Conservation (phyloP, 2,797 vertebrate genomes). For the Coccyzus lansbergi region DNA sequence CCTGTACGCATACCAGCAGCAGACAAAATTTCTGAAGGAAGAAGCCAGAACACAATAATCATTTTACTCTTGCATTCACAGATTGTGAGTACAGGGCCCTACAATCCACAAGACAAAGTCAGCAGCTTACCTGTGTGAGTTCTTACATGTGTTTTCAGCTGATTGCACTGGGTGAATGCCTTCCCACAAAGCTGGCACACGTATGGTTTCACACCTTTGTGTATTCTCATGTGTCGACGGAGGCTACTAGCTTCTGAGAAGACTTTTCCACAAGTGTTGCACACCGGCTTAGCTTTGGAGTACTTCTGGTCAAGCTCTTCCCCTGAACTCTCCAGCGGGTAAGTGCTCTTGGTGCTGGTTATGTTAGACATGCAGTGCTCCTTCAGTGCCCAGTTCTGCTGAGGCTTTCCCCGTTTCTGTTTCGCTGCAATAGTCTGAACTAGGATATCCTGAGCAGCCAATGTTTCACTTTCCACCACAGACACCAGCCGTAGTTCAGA, state of each 20-base stretch:
- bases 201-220: slow-evolving; percentile 95
- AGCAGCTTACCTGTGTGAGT: slow-evolving; percentile 92
- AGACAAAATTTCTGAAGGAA: background rate
- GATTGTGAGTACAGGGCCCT: background rate
- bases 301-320: slow-evolving; percentile 80
- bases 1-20: accelerated
- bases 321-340: slow-evolving; percentile 66
- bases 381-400: slow-evolving; percentile 75
- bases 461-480: slow-evolving; percentile 75
- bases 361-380: slow-evolving; percentile 80
- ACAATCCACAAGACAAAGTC: background rate
- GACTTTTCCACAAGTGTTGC: slow-evolving; percentile 89
- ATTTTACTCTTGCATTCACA: background rate
- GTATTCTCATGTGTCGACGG: slow-evolving; percentile 95
- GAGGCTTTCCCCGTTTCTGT: slow-evolving; percentile 77
- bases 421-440: slow-evolving; percentile 68
- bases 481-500: slow-evolving; percentile 71
- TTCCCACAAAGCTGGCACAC: slow-evolving; percentile 95
- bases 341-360: slow-evolving; percentile 71
- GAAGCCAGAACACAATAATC: background rate
- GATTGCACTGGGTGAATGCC: slow-evolving; percentile 95
- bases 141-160: slow-evolving; percentile 96
- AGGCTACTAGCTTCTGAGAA: slow-evolving; percentile 97
- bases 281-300: slow-evolving; percentile 85
- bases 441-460: slow-evolving; percentile 66